phyloP scores from a whole-genome alignment of 53 echinoderm and acorn worm genomes.

The Mesocentrotus franciscanus region DNA sequence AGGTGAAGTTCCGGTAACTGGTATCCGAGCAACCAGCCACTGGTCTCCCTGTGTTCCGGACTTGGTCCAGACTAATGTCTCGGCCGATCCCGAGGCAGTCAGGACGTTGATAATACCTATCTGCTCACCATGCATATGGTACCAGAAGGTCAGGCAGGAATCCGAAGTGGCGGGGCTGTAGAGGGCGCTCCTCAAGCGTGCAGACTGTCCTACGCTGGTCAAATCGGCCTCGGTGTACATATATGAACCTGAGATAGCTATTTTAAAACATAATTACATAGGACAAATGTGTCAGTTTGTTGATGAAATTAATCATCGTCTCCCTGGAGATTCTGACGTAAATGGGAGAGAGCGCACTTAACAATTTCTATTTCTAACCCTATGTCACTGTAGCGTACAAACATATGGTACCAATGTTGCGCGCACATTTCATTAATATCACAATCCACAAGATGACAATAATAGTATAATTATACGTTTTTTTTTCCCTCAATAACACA shows the following conservation, averaged over 20 bases:
- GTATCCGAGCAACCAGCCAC: conserved; percentile 74
- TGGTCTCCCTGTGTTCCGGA: conserved; percentile 79
- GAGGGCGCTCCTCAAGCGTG: conserved; percentile 69
- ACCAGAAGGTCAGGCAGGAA: conserved; percentile 85
- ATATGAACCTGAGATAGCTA: conserved; percentile 71
- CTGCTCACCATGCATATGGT: conserved; percentile 79
- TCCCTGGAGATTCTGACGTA: too few relatives aligned
- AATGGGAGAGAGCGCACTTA: too few relatives aligned
- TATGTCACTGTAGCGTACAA: too few relatives aligned
- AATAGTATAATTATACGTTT: too few relatives aligned
- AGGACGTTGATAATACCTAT: conserved; percentile 72
- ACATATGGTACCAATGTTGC: too few relatives aligned
- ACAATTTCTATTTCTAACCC: too few relatives aligned
- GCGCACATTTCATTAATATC: too few relatives aligned
- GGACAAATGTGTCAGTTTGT: too few relatives aligned
- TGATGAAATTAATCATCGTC: too few relatives aligned
- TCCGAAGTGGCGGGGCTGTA: conserved; percentile 58
- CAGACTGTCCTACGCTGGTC: conserved; percentile 22
- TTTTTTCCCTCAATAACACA: too few relatives aligned
- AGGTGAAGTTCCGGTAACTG: conserved; percentile 12
- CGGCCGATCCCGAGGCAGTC: background rate
- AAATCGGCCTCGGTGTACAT: conserved; percentile 74
- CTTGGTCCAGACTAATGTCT: conserved; percentile 66
- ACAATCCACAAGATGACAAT: too few relatives aligned
- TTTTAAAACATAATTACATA: background rate